Evolutionary conservation across 2,888 invertebrate genomes (phyloP).

Genomic region (Trichacis sp.): DNA sequence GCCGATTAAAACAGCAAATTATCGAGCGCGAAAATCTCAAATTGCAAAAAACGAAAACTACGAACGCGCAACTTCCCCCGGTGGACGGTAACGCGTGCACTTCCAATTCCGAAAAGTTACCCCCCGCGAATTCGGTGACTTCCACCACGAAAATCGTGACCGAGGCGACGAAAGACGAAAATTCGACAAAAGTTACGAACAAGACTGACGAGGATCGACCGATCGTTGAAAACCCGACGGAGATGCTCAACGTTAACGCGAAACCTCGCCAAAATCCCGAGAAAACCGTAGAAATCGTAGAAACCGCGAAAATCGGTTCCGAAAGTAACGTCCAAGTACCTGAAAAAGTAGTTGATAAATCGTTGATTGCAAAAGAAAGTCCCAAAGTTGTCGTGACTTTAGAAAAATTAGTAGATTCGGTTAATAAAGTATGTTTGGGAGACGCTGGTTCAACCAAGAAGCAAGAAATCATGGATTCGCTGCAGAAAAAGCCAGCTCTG

Average conservation of each 20-base stretch:
- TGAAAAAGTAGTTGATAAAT: background rate
- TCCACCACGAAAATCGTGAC: background rate
- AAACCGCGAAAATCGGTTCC: too few relatives aligned
- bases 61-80: background rate
- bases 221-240: too few relatives aligned
- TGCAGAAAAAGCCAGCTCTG: slow-evolving; percentile 9
- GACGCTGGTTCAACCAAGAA: too few relatives aligned
- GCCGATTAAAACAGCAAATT: slow-evolving; percentile 65
- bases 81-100: slow-evolving; percentile 2
- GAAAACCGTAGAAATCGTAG: too few relatives aligned
- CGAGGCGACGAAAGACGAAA: background rate
- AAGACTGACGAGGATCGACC: background rate
- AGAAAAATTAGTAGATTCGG: too few relatives aligned
- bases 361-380: too few relatives aligned
- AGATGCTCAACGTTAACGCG: too few relatives aligned
- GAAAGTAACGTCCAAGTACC: background rate
- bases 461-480: background rate
- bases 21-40: slow-evolving; percentile 60
- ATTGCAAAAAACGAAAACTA: slow-evolving; percentile 18
- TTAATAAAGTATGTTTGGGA: too few relatives aligned
- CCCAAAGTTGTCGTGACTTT: too few relatives aligned
- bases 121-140: too few relatives aligned
- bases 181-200: background rate
- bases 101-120: background rate
- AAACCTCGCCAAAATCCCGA: too few relatives aligned